Evolutionary conservation across 23 tunicate genomes (phyloP).

Genomic region (Ascidia mentula): DNA sequence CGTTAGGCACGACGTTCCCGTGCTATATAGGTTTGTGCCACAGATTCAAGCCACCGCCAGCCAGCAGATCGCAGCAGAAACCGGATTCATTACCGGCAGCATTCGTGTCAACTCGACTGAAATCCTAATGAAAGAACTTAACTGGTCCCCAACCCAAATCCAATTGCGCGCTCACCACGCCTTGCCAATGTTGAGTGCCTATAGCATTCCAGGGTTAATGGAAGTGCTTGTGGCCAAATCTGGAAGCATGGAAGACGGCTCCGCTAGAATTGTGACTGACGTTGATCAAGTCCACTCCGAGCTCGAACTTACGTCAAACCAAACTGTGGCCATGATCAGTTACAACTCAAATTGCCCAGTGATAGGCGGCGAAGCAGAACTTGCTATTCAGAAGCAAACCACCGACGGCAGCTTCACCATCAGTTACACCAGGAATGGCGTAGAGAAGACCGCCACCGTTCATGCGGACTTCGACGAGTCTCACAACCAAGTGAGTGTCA

Average conservation of each 20-base stretch:
- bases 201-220: background rate
- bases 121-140: background rate
- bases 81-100: background rate
- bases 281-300: background rate
- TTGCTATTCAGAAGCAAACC: background rate
- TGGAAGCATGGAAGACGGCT: background rate
- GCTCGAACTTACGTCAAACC: background rate
- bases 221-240: background rate
- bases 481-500: background rate
- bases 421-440: background rate
- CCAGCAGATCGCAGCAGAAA: background rate
- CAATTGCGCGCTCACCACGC: background rate
- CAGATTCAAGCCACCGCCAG: slow-evolving; percentile 5
- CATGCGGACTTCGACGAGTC: background rate
- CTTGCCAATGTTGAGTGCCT: background rate
- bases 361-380: slow-evolving; percentile 4
- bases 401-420: slow-evolving; percentile 1
- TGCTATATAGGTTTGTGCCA: background rate
- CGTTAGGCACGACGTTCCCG: slow-evolving; percentile 11
- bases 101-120: background rate
- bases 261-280: background rate
- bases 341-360: slow-evolving; percentile 18
- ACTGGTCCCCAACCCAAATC: background rate
- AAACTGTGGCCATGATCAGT: background rate
- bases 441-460: background rate